Conservation (phyloP, 2,113 vertebrate genomes). For the Opisthocomus hoazin region DNA sequence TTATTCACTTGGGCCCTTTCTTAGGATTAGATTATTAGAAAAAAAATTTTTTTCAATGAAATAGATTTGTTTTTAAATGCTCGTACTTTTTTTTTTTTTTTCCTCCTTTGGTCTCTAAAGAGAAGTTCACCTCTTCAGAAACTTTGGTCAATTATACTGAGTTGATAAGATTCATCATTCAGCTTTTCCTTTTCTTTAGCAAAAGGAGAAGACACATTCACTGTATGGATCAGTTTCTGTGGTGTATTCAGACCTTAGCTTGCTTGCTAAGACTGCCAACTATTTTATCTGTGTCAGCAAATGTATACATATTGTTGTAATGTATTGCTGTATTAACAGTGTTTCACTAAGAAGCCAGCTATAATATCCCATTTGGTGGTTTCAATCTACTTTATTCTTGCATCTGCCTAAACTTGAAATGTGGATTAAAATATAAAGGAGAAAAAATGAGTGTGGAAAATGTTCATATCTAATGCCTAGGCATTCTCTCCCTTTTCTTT, state of each 20-base stretch:
- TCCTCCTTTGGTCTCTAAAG: neutral
- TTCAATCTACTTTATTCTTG: neutral
- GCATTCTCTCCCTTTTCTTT: neutral
- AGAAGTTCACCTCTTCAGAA: neutral
- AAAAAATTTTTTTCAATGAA: neutral
- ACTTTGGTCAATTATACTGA: neutral
- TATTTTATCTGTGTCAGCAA: neutral
- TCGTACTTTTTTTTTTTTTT: neutral
- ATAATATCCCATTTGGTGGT: neutral
- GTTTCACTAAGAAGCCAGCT: neutral
- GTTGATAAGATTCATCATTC: neutral
- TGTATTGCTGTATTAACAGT: neutral
- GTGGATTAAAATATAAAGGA: neutral
- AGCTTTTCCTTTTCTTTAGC: neutral
- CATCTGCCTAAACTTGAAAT: neutral
- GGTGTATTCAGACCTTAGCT: neutral
- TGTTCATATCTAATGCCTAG: neutral
- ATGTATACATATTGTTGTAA: neutral
- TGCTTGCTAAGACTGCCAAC: neutral
- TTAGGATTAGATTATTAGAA: neutral
- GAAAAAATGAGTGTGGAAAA: neutral
- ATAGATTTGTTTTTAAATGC: neutral
- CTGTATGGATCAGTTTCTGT: neutral
- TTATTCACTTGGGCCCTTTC: neutral
- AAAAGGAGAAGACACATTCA: neutral